Base-by-base conservation (phyloP, 2,888 invertebrate genomes). In the Acronicta psi region DNA sequence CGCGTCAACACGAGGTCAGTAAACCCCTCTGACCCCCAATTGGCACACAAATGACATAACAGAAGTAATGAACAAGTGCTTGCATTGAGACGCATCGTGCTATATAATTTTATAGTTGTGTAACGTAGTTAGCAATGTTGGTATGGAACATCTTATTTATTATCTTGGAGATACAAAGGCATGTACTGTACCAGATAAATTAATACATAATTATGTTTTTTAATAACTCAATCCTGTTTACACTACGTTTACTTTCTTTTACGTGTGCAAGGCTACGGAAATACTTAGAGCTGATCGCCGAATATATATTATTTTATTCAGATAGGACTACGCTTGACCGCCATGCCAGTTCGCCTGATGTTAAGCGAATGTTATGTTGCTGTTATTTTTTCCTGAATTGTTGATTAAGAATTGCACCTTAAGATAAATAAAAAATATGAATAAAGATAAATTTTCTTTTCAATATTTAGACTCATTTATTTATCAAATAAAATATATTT, bases 1-100 rank as follows among this genome's bases (percentile, higher is more conserved):
- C 61, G 57, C 77, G 74, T 76, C 81, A 80, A 79, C 77, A 79
- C 49, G 57, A 69, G 82, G 81, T 81, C 83, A 73, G 56, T 72
- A 75, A 79, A 76, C 86, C 68, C 68, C n/a, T 41, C 41, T 76
- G 75, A 79, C 77, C 80, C 73, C 67, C 63, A 67, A 69, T 68
- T 71, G 51, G 52, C 65, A 46, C 57, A 59, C 38, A 51, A 42
- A 70, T 57, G 37, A 56, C 50, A 37, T 63, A 62, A 77, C 61
- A 23, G 14, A 42, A 54, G 43, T 59, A 62, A 53, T 37, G 31
- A 58, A 42, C 45, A 38, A 31, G 25, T 42, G 31, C 34, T 42
- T 36, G 41, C 13, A 42, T 29, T 42, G 11, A 43, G 14, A 45
- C 8, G 17, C 37, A 7, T 59, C 14, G 20, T n/a, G 16, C 20